Conservation (phyloP, 2,113 vertebrate species). For the Cyanocitta stelleri region DNA sequence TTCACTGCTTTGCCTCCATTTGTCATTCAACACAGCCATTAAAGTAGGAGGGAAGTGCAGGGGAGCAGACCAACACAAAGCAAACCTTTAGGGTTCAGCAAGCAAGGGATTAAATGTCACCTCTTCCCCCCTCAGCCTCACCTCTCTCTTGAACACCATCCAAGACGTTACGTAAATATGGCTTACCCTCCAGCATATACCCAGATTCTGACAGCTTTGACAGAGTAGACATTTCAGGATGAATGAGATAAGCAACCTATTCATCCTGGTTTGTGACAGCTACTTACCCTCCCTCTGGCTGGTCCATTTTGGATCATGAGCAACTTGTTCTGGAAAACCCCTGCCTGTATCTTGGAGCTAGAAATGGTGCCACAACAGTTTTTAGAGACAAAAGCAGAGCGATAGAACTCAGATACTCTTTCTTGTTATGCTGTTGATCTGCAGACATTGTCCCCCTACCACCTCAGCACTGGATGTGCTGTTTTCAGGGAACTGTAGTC, state of each 20-base stretch:
- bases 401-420: neutral
- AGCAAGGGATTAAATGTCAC: constrained; percentile 1
- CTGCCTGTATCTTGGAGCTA: neutral
- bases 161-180: neutral
- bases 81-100: neutral
- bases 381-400: neutral
- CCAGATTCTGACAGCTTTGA: neutral
- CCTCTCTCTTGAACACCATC: neutral
- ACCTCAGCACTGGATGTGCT: neutral
- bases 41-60: neutral
- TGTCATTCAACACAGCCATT: constrained; percentile 41
- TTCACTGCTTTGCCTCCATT: constrained; percentile 39
- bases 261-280: neutral
- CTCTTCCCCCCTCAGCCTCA: neutral
- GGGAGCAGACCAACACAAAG: neutral
- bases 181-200: neutral
- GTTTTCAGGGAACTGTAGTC: neutral
- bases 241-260: neutral
- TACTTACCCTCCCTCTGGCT: neutral
- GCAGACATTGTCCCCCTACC: neutral
- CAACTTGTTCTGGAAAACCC: neutral
- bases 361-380: neutral
- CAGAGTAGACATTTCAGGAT: neutral
- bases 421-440: neutral
- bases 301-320: neutral